These are phyloP conservation scores for Paramormyrops kingsleyae DNA, from an alignment of 2,113 vertebrate genomes.

Conservation along the genomic window DNA sequence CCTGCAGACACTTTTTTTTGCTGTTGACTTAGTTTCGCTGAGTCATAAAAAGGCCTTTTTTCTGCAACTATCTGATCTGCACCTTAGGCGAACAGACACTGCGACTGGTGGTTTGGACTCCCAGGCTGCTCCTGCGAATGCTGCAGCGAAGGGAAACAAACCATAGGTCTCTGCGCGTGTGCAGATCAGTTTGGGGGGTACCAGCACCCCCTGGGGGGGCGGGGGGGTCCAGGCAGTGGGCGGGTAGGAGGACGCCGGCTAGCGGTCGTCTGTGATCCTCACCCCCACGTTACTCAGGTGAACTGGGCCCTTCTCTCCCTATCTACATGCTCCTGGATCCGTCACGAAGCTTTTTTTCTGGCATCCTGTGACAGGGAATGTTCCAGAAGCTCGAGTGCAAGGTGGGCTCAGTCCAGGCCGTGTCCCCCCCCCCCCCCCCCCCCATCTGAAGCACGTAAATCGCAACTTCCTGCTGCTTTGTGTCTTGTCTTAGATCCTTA, in stretches of 20 bases:
- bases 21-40: not conserved
- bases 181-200: not conserved
- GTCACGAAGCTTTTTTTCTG: not conserved
- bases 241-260: conserved; percentile 36
- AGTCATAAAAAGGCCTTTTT: conserved; percentile 10
- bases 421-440: not conserved
- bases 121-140: not conserved
- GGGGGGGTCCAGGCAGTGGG: not conserved
- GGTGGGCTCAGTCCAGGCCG: not conserved
- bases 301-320: not conserved
- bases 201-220: not conserved
- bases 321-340: not conserved
- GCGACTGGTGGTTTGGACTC: not conserved
- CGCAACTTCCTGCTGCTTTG: not conserved
- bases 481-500: not conserved
- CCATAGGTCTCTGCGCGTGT: not conserved
- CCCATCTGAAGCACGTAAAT: not conserved
- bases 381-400: not conserved
- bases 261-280: not conserved
- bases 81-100: not conserved
- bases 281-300: not conserved
- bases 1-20: not conserved
- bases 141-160: not conserved
- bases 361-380: not conserved
- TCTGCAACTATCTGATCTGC: not conserved